These are phyloP conservation scores for Cheilosia vernalis DNA, from an alignment of 2,888 invertebrate species.

Conservation along the genomic window DNA sequence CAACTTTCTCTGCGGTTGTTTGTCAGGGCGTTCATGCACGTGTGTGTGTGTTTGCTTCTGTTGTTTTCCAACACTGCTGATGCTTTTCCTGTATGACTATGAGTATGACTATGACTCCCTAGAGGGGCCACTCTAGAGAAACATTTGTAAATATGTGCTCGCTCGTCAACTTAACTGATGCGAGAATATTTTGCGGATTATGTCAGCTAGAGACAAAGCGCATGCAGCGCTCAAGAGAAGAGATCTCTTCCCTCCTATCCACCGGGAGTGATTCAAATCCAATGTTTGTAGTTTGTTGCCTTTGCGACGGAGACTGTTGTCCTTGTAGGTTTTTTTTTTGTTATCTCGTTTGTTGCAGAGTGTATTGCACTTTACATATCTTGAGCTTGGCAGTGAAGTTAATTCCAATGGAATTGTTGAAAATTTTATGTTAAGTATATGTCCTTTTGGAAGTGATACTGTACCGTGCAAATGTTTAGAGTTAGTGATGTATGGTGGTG, in stretches of 20 bases:
- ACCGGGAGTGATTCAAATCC: conserved; percentile 18
- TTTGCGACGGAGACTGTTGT: conserved; percentile 21
- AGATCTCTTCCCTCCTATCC: not conserved
- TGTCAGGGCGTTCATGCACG: conserved; percentile 24
- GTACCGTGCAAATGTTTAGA: conserved; percentile 8
- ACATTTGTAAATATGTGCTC: conserved; percentile 65
- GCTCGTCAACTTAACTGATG: conserved; percentile 74
- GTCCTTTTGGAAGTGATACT: conserved; percentile 20
- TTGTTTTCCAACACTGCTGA: conserved; percentile 45
- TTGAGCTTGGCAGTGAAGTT: conserved; percentile 60
- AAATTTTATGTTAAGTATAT: conserved; percentile 43
- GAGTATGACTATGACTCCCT: conserved; percentile 25
- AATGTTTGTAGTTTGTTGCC: conserved; percentile 25
- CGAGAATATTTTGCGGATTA: conserved; percentile 72
- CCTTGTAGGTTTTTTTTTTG: conserved; percentile 1
- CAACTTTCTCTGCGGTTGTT: conserved; percentile 71
- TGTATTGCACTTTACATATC: conserved; percentile 54
- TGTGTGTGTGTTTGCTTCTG: conserved; percentile 22
- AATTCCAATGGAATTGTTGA: conserved; percentile 50
- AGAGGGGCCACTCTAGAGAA: conserved; percentile 35
- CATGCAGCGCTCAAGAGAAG: conserved; percentile 27
- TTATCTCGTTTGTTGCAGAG: conserved; percentile 5
- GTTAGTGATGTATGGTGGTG: conserved; percentile 4
- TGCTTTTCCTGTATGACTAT: conserved; percentile 39
- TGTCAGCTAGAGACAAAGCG: conserved; percentile 71